phyloP scores from a whole-genome alignment of 2,113 vertebrate genomes.

The Motacilla alba region DNA sequence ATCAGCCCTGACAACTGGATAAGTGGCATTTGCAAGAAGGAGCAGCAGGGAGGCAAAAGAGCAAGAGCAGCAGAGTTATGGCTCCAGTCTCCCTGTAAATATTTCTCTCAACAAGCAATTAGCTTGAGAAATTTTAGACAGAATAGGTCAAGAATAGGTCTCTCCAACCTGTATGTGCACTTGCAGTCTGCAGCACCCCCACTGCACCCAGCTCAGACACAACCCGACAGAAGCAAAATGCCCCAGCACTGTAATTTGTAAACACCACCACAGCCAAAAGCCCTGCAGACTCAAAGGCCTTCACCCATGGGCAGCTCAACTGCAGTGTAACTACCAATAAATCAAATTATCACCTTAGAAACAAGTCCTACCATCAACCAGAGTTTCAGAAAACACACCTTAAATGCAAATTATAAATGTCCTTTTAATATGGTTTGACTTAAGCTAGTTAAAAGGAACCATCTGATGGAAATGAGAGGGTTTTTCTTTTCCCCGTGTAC shows the following conservation, averaged over 20 bases:
- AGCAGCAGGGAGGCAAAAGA: background rate
- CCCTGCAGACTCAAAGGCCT: background rate
- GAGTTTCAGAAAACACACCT: background rate
- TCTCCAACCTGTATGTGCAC: too few relatives aligned
- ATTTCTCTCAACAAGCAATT: background rate
- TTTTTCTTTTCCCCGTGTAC: background rate
- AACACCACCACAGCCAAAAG: background rate
- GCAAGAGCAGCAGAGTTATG: background rate
- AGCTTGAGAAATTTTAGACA: background rate
- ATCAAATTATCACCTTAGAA: background rate
- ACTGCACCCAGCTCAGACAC: background rate
- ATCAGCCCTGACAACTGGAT: background rate
- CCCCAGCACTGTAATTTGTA: background rate
- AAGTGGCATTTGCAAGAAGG: background rate
- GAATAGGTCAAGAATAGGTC: fast-evolving
- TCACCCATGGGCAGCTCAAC: background rate
- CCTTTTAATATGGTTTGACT: background rate
- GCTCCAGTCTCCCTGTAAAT: background rate
- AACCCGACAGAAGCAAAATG: background rate
- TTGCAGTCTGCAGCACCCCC: background rate
- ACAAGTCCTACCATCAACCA: background rate
- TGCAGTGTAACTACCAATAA: background rate
- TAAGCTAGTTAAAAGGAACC: background rate
- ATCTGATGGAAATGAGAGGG: background rate
- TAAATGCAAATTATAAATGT: background rate